Conservation (phyloP, 2,797 vertebrate genomes). For the Mergus octosetaceus region DNA sequence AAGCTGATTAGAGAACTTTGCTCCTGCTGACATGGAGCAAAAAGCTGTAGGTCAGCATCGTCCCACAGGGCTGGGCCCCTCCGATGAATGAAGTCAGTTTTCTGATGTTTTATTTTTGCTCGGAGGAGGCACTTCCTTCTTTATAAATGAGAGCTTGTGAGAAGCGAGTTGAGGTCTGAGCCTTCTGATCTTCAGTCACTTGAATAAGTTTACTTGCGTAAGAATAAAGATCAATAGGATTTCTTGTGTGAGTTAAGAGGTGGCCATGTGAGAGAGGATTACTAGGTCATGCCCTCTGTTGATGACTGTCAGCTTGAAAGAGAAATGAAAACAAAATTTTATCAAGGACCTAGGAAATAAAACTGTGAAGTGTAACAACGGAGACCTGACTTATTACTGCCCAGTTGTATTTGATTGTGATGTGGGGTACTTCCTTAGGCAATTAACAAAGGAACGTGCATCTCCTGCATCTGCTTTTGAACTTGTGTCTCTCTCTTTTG, state of each 20-base stretch:
- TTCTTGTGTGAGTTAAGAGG: slow-evolving; percentile 18
- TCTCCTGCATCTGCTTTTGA: slow-evolving; percentile 72
- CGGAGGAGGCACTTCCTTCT: not conserved
- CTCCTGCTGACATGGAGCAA: not conserved
- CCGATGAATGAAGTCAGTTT: not conserved
- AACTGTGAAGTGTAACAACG: not conserved
- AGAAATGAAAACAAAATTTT: slow-evolving; percentile 31
- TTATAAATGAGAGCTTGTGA: not conserved
- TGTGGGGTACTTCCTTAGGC: not conserved
- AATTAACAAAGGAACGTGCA: slow-evolving; percentile 44
- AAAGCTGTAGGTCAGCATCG: not conserved
- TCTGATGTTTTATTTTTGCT: slow-evolving; percentile 5
- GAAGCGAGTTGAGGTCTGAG: slow-evolving; percentile 1
- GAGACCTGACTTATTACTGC: not conserved
- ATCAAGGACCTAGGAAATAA: not conserved
- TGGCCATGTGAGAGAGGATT: slow-evolving; percentile 29
- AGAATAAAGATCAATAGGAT: slow-evolving; percentile 24
- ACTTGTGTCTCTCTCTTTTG: slow-evolving; percentile 54
- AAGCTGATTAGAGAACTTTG: not conserved
- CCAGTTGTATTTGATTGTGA: not conserved
- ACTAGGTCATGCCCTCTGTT: not conserved
- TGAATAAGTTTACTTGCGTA: not conserved
- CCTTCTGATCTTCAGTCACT: slow-evolving; percentile 30
- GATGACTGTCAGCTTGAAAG: not conserved
- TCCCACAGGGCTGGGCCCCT: slow-evolving; percentile 4